Evolutionary conservation across 30 jellyfish, hydroid and myxozoan species (phyloP).

Genomic region (Clytia hemisphaerica): DNA sequence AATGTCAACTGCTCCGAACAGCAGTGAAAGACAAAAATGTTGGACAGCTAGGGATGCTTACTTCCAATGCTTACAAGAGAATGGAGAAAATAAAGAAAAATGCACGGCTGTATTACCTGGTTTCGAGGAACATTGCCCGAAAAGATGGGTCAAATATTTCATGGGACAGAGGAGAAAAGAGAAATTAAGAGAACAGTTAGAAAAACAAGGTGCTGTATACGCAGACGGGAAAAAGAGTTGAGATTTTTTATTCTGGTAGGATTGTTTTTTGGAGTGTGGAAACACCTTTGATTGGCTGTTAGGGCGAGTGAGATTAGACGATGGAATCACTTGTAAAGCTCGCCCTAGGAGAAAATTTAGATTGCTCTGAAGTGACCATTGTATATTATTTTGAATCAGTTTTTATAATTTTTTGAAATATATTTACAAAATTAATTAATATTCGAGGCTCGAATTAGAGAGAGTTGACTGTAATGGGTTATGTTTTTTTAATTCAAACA

Average conservation of each 20-base stretch:
- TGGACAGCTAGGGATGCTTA: constrained; percentile 65
- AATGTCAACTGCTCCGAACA: constrained; percentile 49
- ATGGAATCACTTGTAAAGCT: no score
- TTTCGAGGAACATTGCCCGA: constrained; percentile 68
- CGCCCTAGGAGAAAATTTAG: no score
- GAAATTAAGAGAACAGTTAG: constrained; percentile 33
- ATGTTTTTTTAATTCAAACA: no score
- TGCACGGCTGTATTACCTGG: constrained; percentile 37
- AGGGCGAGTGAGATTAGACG: neutral
- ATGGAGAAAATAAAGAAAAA: constrained; percentile 16
- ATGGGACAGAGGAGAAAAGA: constrained; percentile 42
- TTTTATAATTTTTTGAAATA: no score
- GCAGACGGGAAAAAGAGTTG: constrained; percentile 7
- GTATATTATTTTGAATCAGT: no score
- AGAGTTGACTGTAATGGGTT: no score
- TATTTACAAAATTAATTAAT: no score
- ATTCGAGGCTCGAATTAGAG: no score
- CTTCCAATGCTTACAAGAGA: constrained; percentile 50
- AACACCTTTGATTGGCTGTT: neutral
- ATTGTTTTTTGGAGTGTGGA: no score
- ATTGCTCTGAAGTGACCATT: no score
- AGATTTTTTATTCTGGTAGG: no score
- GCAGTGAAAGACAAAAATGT: constrained; percentile 51
- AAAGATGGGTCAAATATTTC: constrained; percentile 80
- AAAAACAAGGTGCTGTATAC: constrained; percentile 51